These are phyloP conservation scores for Eudemis profundana DNA, from an alignment of 2,888 invertebrate species.

Conservation along the genomic window DNA sequence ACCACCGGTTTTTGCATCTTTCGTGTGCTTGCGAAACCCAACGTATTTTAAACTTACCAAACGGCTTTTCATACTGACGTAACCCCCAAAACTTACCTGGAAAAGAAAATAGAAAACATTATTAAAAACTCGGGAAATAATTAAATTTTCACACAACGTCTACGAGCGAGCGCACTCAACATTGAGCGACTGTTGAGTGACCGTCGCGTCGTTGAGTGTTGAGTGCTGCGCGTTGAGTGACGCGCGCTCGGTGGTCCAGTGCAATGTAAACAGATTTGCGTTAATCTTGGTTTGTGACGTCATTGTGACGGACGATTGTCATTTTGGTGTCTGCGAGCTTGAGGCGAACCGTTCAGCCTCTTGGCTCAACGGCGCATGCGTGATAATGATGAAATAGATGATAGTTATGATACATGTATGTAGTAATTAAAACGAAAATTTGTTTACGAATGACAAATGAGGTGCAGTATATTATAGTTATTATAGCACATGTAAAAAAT, in stretches of 20 bases:
- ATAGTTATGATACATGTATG: no score
- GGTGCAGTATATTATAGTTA: no score
- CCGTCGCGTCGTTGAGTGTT: slow-evolving; percentile 18
- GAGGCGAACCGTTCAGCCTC: no score
- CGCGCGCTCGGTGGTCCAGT: slow-evolving; percentile 7
- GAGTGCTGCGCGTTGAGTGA: slow-evolving; percentile 9
- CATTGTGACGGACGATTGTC: slow-evolving; percentile 15
- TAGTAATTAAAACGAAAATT: no score
- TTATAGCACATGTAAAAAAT: no score
- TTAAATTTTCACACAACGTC: slow-evolving; percentile 13
- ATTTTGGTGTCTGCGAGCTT: not conserved
- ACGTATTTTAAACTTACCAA: not conserved
- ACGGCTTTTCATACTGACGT: not conserved
- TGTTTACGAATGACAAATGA: no score
- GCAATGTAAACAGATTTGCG: slow-evolving; percentile 24
- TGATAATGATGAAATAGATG: no score
- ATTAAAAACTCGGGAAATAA: slow-evolving; percentile 12
- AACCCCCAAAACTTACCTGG: slow-evolving; percentile 12
- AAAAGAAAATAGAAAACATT: slow-evolving; percentile 1
- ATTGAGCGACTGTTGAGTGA: no score
- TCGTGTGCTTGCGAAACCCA: no score
- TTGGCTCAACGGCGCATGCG: no score
- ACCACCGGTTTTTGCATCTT: no score
- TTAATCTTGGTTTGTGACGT: slow-evolving; percentile 7
- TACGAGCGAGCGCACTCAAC: slow-evolving; percentile 18